Conservation (phyloP, 2,888 invertebrate species). For the Epirrhoe alternata region DNA sequence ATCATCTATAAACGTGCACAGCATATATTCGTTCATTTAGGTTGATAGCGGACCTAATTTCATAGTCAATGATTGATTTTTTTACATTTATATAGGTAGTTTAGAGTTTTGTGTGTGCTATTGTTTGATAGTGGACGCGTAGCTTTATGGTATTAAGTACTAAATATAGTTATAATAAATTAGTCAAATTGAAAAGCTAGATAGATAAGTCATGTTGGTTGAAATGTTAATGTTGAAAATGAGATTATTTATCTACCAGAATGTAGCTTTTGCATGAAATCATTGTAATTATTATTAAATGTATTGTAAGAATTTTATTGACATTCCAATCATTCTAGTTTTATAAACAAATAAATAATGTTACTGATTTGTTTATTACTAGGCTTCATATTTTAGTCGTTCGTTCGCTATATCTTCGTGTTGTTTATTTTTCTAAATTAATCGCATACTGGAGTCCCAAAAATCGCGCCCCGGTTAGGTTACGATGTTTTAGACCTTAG, state of each 20-base stretch:
- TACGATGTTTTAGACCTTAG: no score
- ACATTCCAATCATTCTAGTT: background rate
- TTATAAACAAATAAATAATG: background rate
- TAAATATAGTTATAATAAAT: background rate
- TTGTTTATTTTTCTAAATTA: background rate
- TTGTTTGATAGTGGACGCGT: background rate
- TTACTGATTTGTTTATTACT: background rate
- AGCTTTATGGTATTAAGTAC: conserved; percentile 4
- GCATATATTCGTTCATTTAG: background rate
- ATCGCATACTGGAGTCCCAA: no score
- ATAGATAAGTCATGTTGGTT: conserved; percentile 15
- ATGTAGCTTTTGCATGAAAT: conserved; percentile 45
- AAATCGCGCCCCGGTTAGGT: no score
- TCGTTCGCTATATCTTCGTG: background rate
- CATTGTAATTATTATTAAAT: conserved; percentile 26
- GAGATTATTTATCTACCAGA: conserved; percentile 38
- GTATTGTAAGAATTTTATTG: conserved; percentile 7
- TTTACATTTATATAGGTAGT: background rate
- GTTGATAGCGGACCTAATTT: background rate
- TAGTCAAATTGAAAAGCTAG: conserved; percentile 10
- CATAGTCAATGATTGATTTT: background rate
- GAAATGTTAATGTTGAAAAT: conserved; percentile 27
- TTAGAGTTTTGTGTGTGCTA: background rate
- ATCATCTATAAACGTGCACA: background rate
- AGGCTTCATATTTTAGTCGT: background rate